Evolutionary conservation across 2,888 invertebrate genomes (phyloP).

Genomic region (Sarcophaga subvicina): DNA sequence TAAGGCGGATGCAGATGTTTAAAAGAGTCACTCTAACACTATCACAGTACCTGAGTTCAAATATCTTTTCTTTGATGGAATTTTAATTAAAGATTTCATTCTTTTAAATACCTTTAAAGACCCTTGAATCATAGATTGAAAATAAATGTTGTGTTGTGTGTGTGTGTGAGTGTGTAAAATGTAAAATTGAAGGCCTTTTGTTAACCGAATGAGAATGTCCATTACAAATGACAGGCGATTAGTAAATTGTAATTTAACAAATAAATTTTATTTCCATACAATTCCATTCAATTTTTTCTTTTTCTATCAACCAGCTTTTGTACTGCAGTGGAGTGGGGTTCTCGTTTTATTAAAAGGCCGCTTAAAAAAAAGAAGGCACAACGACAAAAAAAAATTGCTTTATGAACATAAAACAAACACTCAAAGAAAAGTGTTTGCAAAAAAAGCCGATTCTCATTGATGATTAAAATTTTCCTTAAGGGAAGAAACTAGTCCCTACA

Average conservation of each 20-base stretch:
- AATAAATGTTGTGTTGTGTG: too few relatives aligned
- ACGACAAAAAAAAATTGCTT: neutral
- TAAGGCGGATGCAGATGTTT: too few relatives aligned
- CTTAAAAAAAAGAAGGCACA: neutral
- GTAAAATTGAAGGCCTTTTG: too few relatives aligned
- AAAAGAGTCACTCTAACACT: too few relatives aligned
- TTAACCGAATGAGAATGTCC: neutral
- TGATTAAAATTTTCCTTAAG: neutral
- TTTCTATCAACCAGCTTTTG: neutral
- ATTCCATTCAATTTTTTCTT: neutral
- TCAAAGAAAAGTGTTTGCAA: slow-evolving; percentile 2
- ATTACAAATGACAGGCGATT: slow-evolving; percentile 54
- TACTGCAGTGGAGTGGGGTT: slow-evolving; percentile 9
- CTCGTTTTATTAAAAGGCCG: neutral
- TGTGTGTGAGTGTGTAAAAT: too few relatives aligned
- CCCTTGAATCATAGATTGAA: too few relatives aligned
- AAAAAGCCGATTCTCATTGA: neutral
- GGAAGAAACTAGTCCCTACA: too few relatives aligned
- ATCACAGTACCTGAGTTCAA: too few relatives aligned
- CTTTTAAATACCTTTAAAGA: too few relatives aligned
- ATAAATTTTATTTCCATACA: slow-evolving; percentile 42
- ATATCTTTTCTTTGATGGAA: too few relatives aligned
- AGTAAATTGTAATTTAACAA: slow-evolving; percentile 56
- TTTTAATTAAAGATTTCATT: too few relatives aligned
- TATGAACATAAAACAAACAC: neutral